Conservation (phyloP, 1,140 invertebrate genomes). For the Lucilia sericata region DNA sequence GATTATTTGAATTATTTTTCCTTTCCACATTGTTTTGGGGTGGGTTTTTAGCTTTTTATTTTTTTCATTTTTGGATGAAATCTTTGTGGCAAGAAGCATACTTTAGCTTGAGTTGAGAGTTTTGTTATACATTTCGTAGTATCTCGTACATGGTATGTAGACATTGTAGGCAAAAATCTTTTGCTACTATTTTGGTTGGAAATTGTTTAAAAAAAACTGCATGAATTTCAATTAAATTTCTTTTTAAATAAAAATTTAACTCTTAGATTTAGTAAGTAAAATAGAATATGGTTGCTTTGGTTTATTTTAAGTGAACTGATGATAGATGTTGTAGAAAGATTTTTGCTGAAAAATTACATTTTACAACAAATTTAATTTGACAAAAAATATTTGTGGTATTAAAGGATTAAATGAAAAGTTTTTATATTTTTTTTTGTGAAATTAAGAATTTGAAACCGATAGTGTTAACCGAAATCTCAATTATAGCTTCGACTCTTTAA, state of each 20-base stretch:
- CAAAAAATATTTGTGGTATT: not conserved
- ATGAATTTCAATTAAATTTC: constrained; percentile 41
- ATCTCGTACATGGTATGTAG: not conserved
- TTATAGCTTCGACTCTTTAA: no score
- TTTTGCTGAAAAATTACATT: not conserved
- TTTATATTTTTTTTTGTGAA: no score
- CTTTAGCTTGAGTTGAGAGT: constrained; percentile 34
- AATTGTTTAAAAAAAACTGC: constrained; percentile 29
- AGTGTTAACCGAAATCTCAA: no score
- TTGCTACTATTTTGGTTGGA: not conserved
- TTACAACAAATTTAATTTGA: not conserved
- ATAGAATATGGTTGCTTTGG: not conserved
- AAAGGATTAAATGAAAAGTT: no score
- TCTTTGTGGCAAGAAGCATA: constrained; percentile 40
- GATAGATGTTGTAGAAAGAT: not conserved
- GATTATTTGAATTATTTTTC: constrained; percentile 44
- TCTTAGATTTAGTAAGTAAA: not conserved
- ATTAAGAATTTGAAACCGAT: no score
- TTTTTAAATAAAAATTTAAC: constrained; percentile 20
- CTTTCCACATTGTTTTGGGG: constrained; percentile 36
- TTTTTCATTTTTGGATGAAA: not conserved
- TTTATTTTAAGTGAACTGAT: not conserved
- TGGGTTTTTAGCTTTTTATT: constrained; percentile 6
- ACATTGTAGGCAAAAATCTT: constrained; percentile 41
- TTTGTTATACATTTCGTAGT: not conserved